Evolutionary conservation across 37 sponge, comb jelly and placozoan genomes (phyloP).

Genomic region (Axinella damicornis): DNA sequence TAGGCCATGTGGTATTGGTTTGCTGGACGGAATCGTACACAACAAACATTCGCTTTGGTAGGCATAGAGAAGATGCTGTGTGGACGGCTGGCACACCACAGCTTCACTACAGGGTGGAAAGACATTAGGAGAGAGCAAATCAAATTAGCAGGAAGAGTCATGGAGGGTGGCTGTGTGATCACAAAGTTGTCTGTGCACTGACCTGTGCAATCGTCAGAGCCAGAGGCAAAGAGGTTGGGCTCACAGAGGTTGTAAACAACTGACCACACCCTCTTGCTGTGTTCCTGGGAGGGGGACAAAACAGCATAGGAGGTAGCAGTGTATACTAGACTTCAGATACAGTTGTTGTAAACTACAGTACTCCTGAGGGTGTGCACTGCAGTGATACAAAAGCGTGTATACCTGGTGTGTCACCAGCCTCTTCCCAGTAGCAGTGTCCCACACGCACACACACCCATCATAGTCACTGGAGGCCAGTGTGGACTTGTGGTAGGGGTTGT

Average conservation of each 20-base stretch:
- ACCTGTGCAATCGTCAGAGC: slow-evolving; percentile 88
- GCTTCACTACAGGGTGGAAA: slow-evolving; percentile 51
- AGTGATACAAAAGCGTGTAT: no score
- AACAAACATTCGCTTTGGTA: slow-evolving; percentile 83
- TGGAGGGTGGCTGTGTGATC: no score
- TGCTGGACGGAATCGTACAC: slow-evolving; percentile 78
- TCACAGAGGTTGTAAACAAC: slow-evolving; percentile 76
- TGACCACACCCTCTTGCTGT: slow-evolving; percentile 84
- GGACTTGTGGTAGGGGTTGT: slow-evolving; percentile 63
- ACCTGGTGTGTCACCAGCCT: slow-evolving; percentile 61
- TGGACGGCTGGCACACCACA: slow-evolving; percentile 61
- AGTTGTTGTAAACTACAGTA: no score
- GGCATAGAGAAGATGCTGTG: slow-evolving; percentile 46
- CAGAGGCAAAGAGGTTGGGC: slow-evolving; percentile 79
- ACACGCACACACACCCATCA: slow-evolving; percentile 73
- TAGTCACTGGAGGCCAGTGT: slow-evolving; percentile 75
- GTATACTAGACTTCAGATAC: no score
- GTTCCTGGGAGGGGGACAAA: slow-evolving; percentile 46
- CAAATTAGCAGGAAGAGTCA: no score
- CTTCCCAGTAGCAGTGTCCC: slow-evolving; percentile 61
- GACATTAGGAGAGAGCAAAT: no score
- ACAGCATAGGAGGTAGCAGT: not conserved
- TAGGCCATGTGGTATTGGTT: slow-evolving; percentile 68
- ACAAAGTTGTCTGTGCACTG: no score
- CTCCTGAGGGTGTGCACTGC: not conserved